These are phyloP conservation scores for Brachionus angularis DNA, from an alignment of 1,140 invertebrate genomes.

Conservation along the genomic window DNA sequence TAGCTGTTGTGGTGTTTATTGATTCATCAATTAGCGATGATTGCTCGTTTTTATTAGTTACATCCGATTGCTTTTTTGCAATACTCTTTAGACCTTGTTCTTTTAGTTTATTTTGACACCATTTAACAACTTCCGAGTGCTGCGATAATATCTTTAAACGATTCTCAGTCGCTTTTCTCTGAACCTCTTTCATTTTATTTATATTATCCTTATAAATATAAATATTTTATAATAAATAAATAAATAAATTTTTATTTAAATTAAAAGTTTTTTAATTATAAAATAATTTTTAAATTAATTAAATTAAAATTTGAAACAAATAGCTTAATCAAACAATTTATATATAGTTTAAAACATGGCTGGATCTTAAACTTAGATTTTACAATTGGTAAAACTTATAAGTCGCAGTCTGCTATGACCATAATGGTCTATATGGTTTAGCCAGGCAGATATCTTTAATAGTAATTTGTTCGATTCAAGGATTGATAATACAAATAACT, in stretches of 20 bases:
- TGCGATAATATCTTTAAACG: conserved; percentile 52
- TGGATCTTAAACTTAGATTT: no score
- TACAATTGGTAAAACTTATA: no score
- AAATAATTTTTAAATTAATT: not conserved
- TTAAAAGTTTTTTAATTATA: not conserved
- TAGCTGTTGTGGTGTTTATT: no score
- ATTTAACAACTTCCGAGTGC: conserved; percentile 51
- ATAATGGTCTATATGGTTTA: no score
- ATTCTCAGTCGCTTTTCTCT: conserved; percentile 52
- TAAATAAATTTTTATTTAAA: conserved; percentile 51
- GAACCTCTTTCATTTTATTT: conserved; percentile 55
- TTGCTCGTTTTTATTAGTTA: not conserved
- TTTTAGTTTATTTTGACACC: conserved; percentile 45
- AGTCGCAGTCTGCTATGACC: no score
- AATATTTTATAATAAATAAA: no score
- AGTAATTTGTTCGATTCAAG: no score
- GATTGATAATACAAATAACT: no score
- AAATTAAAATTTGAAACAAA: not conserved
- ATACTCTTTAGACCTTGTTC: not conserved
- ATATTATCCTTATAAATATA: conserved; percentile 56
- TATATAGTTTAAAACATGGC: no score
- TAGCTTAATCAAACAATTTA: no score
- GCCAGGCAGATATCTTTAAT: no score
- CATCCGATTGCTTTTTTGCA: not conserved
- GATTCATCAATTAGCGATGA: no score